Percentiles rank a stretch among this genome's conserved stretches.
Conservation (phyloP, 2,797 vertebrate species). For the Poeciliopsis presidionis region DNA sequence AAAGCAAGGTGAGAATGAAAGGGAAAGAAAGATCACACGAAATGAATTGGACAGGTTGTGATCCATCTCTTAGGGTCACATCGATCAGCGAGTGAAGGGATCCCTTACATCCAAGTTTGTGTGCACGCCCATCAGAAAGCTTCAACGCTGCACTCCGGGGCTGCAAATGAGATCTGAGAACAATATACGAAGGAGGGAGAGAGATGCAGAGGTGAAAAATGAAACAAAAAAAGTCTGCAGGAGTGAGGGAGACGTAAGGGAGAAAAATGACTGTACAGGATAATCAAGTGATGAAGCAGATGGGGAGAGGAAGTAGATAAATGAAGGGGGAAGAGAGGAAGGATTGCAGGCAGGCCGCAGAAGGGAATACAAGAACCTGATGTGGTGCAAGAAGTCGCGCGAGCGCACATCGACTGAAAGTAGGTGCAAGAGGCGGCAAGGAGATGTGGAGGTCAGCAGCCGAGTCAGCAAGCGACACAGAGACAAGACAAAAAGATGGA, state of each 20-base stretch:
- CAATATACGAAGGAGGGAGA: slow-evolving; percentile 19
- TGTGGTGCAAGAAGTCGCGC: slow-evolving; percentile 15
- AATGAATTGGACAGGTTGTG: slow-evolving; percentile 58
- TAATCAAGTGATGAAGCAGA: slow-evolving; percentile 34
- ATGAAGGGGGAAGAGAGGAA: slow-evolving; percentile 13
- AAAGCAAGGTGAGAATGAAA: background rate
- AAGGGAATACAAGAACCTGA: slow-evolving; percentile 1
- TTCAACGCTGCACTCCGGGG: slow-evolving; percentile 37
- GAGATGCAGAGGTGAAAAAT: slow-evolving; percentile 10
- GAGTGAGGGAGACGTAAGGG: slow-evolving; percentile 8
- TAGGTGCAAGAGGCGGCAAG: slow-evolving; percentile 41
- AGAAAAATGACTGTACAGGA: slow-evolving; percentile 27
- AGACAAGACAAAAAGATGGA: slow-evolving; percentile 45
- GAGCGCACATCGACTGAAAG: slow-evolving; percentile 35
- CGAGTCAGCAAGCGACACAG: slow-evolving; percentile 54
- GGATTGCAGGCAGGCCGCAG: background rate
- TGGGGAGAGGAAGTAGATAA: slow-evolving; percentile 29
- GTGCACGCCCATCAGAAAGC: slow-evolving; percentile 33
- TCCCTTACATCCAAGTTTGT: slow-evolving; percentile 55
- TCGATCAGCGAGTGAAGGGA: slow-evolving; percentile 60
- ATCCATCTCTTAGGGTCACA: slow-evolving; percentile 63
- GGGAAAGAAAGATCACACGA: slow-evolving; percentile 26
- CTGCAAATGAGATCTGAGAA: slow-evolving; percentile 62
- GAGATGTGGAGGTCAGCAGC: slow-evolving; percentile 62
- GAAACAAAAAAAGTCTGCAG: background rate